Conservation (phyloP, 2,888 invertebrate genomes). For the Syritta pipiens region DNA sequence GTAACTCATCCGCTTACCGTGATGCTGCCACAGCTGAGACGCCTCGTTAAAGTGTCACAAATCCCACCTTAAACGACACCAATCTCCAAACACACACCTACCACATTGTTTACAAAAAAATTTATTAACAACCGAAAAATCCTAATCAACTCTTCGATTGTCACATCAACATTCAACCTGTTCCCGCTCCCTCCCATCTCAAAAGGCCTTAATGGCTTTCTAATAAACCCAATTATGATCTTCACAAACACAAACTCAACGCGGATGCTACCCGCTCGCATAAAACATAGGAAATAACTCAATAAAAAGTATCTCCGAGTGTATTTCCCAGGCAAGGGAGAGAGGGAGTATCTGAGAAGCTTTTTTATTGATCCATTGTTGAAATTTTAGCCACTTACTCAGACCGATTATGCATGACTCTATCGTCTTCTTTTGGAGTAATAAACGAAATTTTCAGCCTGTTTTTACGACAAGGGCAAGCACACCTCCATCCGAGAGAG, state of each 20-base stretch:
- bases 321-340: not conserved
- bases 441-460: slow-evolving; percentile 57
- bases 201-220: slow-evolving; percentile 60
- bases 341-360: not conserved
- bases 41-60: too few species aligned
- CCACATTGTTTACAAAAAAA: too few species aligned
- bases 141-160: slow-evolving; percentile 57
- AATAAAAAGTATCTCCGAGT: slow-evolving; percentile 48
- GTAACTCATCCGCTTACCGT: too few species aligned
- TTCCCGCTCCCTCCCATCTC: not conserved
- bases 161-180: slow-evolving; percentile 10
- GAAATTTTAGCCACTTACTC: slow-evolving; percentile 54
- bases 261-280: slow-evolving; percentile 45
- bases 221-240: slow-evolving; percentile 66
- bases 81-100: too few species aligned
- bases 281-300: slow-evolving; percentile 62
- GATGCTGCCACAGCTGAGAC: too few species aligned
- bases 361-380: slow-evolving; percentile 62
- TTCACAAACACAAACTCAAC: slow-evolving; percentile 38
- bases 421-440: slow-evolving; percentile 26
- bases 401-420: slow-evolving; percentile 52
- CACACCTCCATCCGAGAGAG: not conserved
- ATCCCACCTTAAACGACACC: too few species aligned
- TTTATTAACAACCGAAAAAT: too few species aligned
- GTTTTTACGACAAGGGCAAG: too few species aligned